Evolutionary conservation across 1,140 invertebrate species (phyloP), one percentile per base, ranked within the genome.

Genomic region (Triops cancriformis): DNA sequence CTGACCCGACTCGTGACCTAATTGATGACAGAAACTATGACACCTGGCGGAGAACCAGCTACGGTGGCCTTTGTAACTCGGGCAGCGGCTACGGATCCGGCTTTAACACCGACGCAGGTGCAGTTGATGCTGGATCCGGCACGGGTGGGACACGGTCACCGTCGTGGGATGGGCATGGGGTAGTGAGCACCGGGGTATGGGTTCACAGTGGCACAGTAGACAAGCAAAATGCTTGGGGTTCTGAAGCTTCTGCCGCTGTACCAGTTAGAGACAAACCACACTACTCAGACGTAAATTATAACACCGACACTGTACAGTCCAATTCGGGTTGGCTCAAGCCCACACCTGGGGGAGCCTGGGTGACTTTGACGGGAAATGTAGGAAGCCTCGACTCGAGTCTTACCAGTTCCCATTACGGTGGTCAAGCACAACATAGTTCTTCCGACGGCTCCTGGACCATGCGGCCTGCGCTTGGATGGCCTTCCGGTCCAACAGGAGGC

Each of bases 11-110:
- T n/a, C 51, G 74, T 37, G 74, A 79, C 72, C 28, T 79, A 9
- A 45, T 76, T 43, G 78, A 79, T 14, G 75, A 79, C 51, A 28
- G 78, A 0, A 31, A 72, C 45, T 79, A 79, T 76, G 78, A 79
- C 42, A 78, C 78, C 73, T 79, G 78, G 78, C 64, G 73, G 7
- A 73, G 73, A 23, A 45, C 78, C 41, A 73, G 75, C 23, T 76
- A 31, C 72, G 41, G 74, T 11, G 42, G 64, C 27, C 51, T 73
- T 23, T 79, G 78, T 72, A 75, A 76, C 9, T 51, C 41, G 26
- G 31, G 41, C 42, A 42, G 11, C 28, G 37, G 51, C 23, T 64
- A 64, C 51, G 51, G 51, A 18, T 64, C 51, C 51, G 51, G 51
- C 18, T 64, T 64, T 23, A 64, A 64, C 18, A 1, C 23, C 51